Percentiles rank a stretch among this genome's conserved stretches.
These are phyloP conservation scores for Phenacoccus solenopsis DNA, from an alignment of 1,140 invertebrate species.

Conservation along the genomic window DNA sequence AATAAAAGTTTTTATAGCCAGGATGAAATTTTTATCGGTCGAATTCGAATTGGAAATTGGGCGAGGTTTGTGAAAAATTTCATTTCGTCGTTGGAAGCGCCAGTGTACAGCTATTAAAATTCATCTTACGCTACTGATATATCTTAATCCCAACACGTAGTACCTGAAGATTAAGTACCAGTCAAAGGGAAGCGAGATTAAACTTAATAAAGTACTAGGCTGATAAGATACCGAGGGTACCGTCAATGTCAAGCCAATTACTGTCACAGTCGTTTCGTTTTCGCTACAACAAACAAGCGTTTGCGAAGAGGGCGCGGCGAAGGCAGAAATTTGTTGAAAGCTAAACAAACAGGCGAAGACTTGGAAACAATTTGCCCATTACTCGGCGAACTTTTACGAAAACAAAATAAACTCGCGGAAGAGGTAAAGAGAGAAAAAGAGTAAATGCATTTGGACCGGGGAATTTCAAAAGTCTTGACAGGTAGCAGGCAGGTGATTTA, in stretches of 20 bases:
- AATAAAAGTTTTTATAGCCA: too few species aligned
- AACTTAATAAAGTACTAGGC: constrained; percentile 11
- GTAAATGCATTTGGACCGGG: constrained; percentile 8
- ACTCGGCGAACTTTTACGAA: neutral
- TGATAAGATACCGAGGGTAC: neutral
- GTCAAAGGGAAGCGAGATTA: constrained; percentile 5
- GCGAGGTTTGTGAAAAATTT: too few species aligned
- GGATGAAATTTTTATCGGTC: too few species aligned
- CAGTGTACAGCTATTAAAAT: neutral
- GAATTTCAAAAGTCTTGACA: constrained; percentile 15
- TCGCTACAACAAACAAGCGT: too few species aligned
- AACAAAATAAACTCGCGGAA: neutral
- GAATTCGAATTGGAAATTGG: too few species aligned
- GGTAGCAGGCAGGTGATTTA: constrained; percentile 12
- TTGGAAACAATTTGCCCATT: constrained; percentile 14
- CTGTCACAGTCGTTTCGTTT: constrained; percentile 12
- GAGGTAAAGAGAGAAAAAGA: neutral
- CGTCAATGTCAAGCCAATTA: constrained; percentile 16
- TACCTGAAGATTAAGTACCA: constrained; percentile 13
- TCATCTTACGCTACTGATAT: neutral
- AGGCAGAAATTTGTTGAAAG: constrained; percentile 5
- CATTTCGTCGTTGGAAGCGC: neutral
- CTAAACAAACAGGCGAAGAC: constrained; percentile 12
- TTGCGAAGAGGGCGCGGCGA: neutral
- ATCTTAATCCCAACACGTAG: constrained; percentile 12